Evolutionary conservation across 2,797 vertebrate species (phyloP).

Genomic region (Rhyacichthys aspro): DNA sequence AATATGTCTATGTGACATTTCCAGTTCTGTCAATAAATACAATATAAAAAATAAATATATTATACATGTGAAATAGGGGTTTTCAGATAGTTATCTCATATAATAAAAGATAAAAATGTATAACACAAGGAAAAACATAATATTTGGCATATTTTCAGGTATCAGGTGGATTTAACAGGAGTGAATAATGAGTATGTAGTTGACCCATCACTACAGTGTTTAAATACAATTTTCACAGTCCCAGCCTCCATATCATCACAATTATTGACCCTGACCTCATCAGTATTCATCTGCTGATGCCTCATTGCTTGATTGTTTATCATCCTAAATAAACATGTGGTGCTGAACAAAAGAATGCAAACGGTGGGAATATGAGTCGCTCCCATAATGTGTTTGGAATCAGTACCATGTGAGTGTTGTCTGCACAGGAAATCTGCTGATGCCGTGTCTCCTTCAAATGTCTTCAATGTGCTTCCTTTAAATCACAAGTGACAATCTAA

Average conservation of each 20-base stretch:
- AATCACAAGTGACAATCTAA: conserved; percentile 61
- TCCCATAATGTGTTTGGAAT: conserved; percentile 47
- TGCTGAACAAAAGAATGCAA: conserved; percentile 57
- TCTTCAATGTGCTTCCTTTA: conserved; percentile 61
- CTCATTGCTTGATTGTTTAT: conserved; percentile 58
- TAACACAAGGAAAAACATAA: no score
- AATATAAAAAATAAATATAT: no score
- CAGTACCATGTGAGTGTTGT: conserved; percentile 56
- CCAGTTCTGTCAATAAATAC: no score
- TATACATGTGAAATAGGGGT: no score
- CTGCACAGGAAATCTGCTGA: conserved; percentile 69
- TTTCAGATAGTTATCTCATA: no score
- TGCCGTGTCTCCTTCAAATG: conserved; percentile 53
- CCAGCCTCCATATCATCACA: conserved; percentile 47
- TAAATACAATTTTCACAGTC: not conserved
- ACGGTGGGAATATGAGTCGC: conserved; percentile 49
- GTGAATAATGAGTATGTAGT: no score
- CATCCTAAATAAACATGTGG: conserved; percentile 66
- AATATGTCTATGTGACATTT: no score
- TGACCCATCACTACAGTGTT: not conserved
- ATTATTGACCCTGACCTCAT: conserved; percentile 74
- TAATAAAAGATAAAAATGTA: no score
- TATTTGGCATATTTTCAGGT: no score
- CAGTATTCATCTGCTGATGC: conserved; percentile 67
- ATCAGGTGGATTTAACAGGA: no score